Conservation (phyloP, 2,797 vertebrate genomes). For the Vultur gryphus region DNA sequence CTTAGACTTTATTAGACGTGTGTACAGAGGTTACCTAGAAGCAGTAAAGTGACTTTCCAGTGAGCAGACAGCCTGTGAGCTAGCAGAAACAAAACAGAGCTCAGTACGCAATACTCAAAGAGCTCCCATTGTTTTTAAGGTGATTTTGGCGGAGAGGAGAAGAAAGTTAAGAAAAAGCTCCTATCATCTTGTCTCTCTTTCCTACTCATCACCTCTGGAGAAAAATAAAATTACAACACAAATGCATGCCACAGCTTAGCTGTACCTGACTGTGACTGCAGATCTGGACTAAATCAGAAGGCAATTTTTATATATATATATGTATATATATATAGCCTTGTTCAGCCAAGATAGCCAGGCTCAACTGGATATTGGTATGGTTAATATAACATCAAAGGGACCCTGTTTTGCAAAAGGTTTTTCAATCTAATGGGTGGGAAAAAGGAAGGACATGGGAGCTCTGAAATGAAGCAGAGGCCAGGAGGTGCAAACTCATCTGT, state of each 20-base stretch:
- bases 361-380: neutral
- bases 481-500: neutral
- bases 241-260: neutral
- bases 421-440: neutral
- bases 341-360: neutral
- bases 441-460: neutral
- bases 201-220: neutral
- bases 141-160: neutral
- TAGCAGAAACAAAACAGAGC: neutral
- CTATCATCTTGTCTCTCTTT: neutral
- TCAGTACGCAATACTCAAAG: neutral
- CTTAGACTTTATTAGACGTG: neutral
- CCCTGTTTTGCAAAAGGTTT: neutral
- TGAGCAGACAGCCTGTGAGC: neutral
- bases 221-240: neutral
- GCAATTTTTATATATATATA: neutral
- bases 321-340: no score
- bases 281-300: neutral
- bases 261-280: neutral
- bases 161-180: neutral
- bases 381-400: neutral
- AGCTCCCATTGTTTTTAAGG: neutral
- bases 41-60: neutral
- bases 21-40: neutral
- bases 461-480: neutral